Base-by-base conservation (phyloP, 2,797 vertebrate genomes). In the Eulemur albifrons region DNA sequence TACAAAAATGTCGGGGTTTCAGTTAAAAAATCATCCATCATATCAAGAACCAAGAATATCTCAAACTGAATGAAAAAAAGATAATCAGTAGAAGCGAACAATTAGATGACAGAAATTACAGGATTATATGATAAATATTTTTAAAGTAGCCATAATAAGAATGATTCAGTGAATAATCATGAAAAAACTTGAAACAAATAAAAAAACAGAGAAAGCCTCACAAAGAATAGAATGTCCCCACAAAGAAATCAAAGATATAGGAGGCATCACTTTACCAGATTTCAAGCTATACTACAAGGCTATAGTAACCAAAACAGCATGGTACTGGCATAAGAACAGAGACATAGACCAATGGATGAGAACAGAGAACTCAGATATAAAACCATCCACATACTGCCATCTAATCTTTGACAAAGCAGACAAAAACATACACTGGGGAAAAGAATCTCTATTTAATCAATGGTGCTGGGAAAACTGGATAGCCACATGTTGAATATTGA, bases 1-100 rank as follows among this genome's bases (percentile, higher is more conserved):
- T n/a, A 45, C 25, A 77, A 84, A 77, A 86, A 77, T 57, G 14
- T 30, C 3, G 20, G 69, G 50, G 59, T 69, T 83, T 43, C 25
- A 89, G 69, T 54, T 7, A 23, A 72, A 90, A 90, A 73, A 57
- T 3, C 35, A 65, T 20, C 63, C 7, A 27, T 76, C 72, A 90
- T 38, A 94, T 18, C n/a, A 82, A 76, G 38, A 93, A 84, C 30
- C 73, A 70, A 88, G 40, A 69, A 88, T 85, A 85, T 50, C 13
- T 80, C 81, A 85, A 96, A 77, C 32, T 77, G 50, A 83, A 88
- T 77, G 25, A 89, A 76, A 72, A 72, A 85, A 92, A 76, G 48
- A 75, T 61, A 73, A 91, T 65, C 17, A 52, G 81, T 4, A 45
- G 40, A 69, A 88, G 38, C 52, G 54, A 82, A 32, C 11, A 73